A percentile compares a stretch with the other conserved stretches of the same genome.
Evolutionary conservation across 2,797 vertebrate genomes (phyloP).

Genomic region (Xenentodon cancila): DNA sequence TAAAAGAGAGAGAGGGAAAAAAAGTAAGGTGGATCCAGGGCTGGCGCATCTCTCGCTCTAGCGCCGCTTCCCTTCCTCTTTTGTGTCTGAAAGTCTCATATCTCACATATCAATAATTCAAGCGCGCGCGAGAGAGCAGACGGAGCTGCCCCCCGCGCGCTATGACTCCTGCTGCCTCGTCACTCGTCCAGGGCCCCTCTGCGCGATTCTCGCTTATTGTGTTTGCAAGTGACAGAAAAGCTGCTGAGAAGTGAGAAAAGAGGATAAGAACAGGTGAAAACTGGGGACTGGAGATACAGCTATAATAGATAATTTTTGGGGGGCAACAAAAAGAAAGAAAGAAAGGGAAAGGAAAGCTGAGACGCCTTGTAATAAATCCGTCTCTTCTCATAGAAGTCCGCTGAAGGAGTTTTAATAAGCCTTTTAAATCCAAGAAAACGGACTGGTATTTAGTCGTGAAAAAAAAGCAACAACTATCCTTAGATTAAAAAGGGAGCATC

Average conservation of each 20-base stretch:
- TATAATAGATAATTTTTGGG: no score
- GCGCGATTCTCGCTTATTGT: constrained; percentile 57
- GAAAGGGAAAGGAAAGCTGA: constrained; percentile 16
- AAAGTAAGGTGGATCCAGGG: constrained; percentile 53
- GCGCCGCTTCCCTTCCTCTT: constrained; percentile 67
- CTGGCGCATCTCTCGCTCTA: constrained; percentile 60
- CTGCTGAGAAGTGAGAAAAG: constrained; percentile 49
- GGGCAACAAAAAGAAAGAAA: neutral
- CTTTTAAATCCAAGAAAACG: constrained; percentile 15
- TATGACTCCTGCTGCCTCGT: constrained; percentile 84
- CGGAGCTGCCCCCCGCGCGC: constrained; percentile 79
- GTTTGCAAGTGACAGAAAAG: constrained; percentile 68
- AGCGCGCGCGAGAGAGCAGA: constrained; percentile 78
- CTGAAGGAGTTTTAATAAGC: constrained; percentile 24
- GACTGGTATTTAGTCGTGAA: neutral
- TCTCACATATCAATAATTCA: constrained; percentile 89
- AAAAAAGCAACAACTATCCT: neutral
- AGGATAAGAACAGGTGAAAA: constrained; percentile 36
- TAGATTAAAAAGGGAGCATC: constrained; percentile 19
- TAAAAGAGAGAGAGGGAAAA: neutral
- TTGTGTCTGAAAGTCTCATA: constrained; percentile 87
- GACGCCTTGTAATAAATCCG: constrained; percentile 16
- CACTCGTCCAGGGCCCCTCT: constrained; percentile 80
- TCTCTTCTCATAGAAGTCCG: neutral
- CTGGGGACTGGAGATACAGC: constrained; percentile 13